Percentiles rank a stretch among this genome's conserved stretches.
Evolutionary conservation across 1,140 invertebrate genomes (phyloP).

Genomic region (Catajapyx aquilonaris): DNA sequence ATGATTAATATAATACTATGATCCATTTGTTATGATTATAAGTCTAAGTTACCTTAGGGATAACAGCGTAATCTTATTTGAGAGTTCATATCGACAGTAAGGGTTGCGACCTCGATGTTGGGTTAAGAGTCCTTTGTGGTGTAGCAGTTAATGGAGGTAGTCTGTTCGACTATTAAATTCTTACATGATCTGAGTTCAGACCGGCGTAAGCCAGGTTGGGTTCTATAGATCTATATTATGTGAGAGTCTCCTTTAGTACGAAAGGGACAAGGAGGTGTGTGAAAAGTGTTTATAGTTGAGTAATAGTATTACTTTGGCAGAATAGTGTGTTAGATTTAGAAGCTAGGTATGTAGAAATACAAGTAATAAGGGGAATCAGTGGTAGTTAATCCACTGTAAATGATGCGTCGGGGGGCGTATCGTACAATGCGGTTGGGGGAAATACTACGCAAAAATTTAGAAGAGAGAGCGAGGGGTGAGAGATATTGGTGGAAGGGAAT

Average conservation of each 20-base stretch:
- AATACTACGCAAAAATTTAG: too few species aligned
- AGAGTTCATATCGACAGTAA: constrained; percentile 36
- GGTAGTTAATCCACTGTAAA: too few species aligned
- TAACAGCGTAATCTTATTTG: constrained; percentile 44
- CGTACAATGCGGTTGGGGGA: too few species aligned
- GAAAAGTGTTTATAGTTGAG: constrained; percentile 20
- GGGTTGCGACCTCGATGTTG: constrained; percentile 60
- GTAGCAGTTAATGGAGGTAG: constrained; percentile 33
- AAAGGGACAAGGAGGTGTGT: constrained; percentile 31
- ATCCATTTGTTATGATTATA: constrained; percentile 22
- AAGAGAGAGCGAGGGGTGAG: too few species aligned
- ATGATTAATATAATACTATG: constrained; percentile 19
- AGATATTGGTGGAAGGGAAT: too few species aligned
- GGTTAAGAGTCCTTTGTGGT: constrained; percentile 40
- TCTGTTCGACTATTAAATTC: constrained; percentile 55
- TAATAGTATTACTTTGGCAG: constrained; percentile 31
- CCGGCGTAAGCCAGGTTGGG: constrained; percentile 49
- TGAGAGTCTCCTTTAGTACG: constrained; percentile 34
- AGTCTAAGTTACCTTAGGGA: constrained; percentile 44
- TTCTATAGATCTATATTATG: constrained; percentile 44
- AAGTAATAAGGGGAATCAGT: too few species aligned
- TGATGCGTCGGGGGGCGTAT: too few species aligned
- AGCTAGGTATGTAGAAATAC: constrained; percentile 29
- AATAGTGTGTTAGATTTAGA: constrained; percentile 38
- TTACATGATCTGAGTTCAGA: constrained; percentile 61